A percentile compares a stretch with the other conserved stretches of the same genome.
Conservation (phyloP, 2,113 vertebrate species). For the Pseudorasbora parva region DNA sequence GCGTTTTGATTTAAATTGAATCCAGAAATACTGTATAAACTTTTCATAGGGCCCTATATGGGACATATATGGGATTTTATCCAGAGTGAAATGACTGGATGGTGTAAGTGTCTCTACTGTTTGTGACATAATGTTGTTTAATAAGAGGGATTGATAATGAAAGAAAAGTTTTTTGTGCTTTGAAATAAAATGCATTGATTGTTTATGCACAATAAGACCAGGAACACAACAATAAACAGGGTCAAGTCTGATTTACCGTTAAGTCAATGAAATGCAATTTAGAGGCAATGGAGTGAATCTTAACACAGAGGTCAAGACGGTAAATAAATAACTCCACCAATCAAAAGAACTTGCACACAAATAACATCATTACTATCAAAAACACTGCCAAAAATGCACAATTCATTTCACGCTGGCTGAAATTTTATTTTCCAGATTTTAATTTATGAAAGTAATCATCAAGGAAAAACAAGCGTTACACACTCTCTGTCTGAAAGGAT, state of each 20-base stretch:
- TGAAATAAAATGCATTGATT: neutral
- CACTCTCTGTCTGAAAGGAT: constrained; percentile 43
- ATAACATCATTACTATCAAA: constrained; percentile 58
- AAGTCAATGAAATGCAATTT: constrained; percentile 72
- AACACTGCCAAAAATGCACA: constrained; percentile 49
- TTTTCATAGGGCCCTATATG: neutral
- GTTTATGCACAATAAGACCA: neutral
- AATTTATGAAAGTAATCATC: constrained; percentile 53
- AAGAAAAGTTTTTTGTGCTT: neutral
- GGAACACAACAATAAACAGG: constrained; percentile 26
- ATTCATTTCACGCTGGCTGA: constrained; percentile 41
- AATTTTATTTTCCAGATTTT: constrained; percentile 53
- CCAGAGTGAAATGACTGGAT: neutral
- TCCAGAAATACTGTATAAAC: neutral
- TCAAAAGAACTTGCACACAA: constrained; percentile 55
- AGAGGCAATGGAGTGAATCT: constrained; percentile 64
- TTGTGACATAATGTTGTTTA: neutral
- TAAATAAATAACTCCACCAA: constrained; percentile 51
- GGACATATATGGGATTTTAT: neutral
- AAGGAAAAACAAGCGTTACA: constrained; percentile 42
- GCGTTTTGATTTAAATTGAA: neutral
- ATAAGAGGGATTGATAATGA: neutral
- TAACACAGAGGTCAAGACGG: constrained; percentile 19
- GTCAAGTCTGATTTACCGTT: constrained; percentile 16
- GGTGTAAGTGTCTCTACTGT: neutral